Percentiles rank a stretch among this genome's conserved stretches.
phyloP scores from a whole-genome alignment of 2,797 vertebrate species.

The Mus spretus region DNA sequence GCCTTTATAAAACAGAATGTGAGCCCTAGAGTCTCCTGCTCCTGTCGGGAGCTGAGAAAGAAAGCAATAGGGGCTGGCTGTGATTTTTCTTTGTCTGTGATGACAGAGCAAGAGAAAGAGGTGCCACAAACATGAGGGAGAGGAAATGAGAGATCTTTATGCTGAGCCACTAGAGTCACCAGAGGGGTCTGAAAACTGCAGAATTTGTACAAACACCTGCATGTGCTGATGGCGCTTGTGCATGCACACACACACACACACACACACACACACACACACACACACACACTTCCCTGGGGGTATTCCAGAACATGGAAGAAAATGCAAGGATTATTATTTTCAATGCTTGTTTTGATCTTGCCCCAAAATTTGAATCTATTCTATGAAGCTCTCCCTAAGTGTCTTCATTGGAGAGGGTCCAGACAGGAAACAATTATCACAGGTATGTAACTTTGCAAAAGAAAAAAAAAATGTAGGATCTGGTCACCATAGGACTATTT shows the following conservation, averaged over 20 bases:
- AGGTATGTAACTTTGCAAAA: constrained; percentile 37
- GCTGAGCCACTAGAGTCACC: constrained; percentile 44
- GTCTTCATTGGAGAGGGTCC: background rate
- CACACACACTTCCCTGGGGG: too few relatives aligned
- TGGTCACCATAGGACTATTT: background rate
- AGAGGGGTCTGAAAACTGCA: constrained; percentile 34
- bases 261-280: constrained; percentile 5
- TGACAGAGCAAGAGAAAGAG: constrained; percentile 64
- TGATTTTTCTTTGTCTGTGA: constrained; percentile 72
- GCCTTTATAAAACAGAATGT: constrained; percentile 50
- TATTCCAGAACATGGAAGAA: constrained; percentile 17
- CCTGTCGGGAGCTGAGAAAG: constrained; percentile 64
- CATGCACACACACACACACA: background rate
- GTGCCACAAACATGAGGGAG: constrained; percentile 59
- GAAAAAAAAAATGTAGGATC: background rate
- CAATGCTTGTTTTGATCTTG: constrained; percentile 41
- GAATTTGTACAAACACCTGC: constrained; percentile 13
- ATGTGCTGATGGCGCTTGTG: background rate
- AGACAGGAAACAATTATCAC: constrained; percentile 1
- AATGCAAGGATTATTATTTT: constrained; percentile 14
- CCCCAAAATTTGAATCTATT: background rate
- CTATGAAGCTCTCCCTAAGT: background rate
- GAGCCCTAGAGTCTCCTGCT: constrained; percentile 77
- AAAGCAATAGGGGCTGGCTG: constrained; percentile 40
- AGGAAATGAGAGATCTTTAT: constrained; percentile 74